Conservation (phyloP, 2,113 vertebrate species). For the Panurus biarmicus region DNA sequence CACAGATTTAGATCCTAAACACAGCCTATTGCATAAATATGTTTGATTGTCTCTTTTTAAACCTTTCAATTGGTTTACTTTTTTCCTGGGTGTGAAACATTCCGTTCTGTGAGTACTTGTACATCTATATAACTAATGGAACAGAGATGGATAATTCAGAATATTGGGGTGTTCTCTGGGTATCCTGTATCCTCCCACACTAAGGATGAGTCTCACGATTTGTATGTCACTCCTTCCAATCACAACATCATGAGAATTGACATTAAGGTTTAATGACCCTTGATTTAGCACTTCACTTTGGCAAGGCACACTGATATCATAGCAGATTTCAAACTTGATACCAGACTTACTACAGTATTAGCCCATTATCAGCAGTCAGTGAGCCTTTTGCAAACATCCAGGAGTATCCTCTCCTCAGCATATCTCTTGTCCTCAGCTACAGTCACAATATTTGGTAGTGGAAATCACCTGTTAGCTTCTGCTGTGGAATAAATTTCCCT, state of each 20-base stretch:
- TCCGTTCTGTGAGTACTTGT: not conserved
- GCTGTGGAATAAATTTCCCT: not conserved
- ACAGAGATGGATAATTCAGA: not conserved
- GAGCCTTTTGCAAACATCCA: not conserved
- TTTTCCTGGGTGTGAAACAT: not conserved
- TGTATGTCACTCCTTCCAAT: not conserved
- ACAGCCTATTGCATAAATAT: not conserved
- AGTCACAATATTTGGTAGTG: not conserved
- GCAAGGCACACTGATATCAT: not conserved
- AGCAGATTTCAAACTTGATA: not conserved
- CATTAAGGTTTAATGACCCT: not conserved
- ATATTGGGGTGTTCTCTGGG: not conserved
- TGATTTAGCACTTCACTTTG: not conserved
- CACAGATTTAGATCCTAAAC: not conserved
- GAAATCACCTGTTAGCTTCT: not conserved
- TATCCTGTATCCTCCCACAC: not conserved
- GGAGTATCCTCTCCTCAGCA: not conserved
- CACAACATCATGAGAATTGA: not conserved
- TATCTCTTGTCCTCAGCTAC: not conserved
- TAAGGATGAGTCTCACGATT: not conserved
- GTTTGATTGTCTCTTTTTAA: not conserved
- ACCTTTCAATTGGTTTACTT: not conserved
- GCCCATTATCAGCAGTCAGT: not conserved
- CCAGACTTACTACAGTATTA: not conserved
- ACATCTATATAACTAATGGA: not conserved